Evolutionary conservation across 1,140 invertebrate species (phyloP).

Genomic region (Homalodisca vitripennis): DNA sequence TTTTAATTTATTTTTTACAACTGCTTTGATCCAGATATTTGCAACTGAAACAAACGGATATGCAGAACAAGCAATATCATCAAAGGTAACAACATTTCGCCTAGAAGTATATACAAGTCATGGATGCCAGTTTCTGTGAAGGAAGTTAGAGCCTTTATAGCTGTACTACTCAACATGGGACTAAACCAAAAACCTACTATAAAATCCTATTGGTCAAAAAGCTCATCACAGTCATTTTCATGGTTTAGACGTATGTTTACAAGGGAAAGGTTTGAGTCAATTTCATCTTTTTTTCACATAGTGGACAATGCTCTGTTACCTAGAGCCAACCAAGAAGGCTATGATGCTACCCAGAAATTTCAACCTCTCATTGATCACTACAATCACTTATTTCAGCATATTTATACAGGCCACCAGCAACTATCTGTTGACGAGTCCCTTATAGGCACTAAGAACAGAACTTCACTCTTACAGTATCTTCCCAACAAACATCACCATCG

Average conservation of each 20-base stretch:
- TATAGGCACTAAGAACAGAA: slow-evolving; percentile 38
- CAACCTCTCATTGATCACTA: slow-evolving; percentile 40
- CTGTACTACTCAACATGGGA: too few species aligned
- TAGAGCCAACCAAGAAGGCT: not conserved
- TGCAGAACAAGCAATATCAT: not conserved
- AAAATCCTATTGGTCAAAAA: not conserved
- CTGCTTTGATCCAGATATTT: not conserved
- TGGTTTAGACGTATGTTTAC: slow-evolving; percentile 1
- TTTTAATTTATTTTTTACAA: slow-evolving; percentile 9
- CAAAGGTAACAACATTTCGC: not conserved
- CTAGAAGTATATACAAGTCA: too few species aligned
- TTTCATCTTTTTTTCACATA: not conserved
- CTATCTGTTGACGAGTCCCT: slow-evolving; percentile 40
- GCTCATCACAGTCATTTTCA: not conserved
- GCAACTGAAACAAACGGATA: too few species aligned
- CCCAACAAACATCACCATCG: slow-evolving; percentile 42
- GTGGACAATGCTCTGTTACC: not conserved
- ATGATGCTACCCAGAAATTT: slow-evolving; percentile 41
- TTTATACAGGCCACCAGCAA: slow-evolving; percentile 41
- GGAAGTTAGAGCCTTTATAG: not conserved
- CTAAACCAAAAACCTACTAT: not conserved
- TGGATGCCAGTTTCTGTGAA: not conserved
- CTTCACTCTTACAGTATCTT: slow-evolving; percentile 41
- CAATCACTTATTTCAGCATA: slow-evolving; percentile 39
- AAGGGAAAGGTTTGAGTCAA: not conserved